phyloP scores from a whole-genome alignment of 1,140 invertebrate genomes.

The Diorhabda carinulata region DNA sequence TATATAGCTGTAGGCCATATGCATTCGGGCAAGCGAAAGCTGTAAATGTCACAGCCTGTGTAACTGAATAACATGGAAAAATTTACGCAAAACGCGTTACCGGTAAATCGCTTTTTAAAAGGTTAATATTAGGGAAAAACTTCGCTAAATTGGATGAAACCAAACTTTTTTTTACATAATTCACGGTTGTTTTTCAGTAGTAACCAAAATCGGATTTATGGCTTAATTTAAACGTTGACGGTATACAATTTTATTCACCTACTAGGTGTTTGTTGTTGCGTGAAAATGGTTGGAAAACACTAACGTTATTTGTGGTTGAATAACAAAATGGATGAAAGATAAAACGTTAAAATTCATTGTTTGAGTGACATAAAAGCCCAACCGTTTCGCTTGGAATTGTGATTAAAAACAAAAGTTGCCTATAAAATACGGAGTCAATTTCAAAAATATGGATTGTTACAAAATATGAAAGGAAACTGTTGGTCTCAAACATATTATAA shows the following conservation, averaged over 20 bases:
- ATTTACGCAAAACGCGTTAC: neutral
- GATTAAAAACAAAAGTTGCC: too few species aligned
- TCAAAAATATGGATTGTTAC: too few species aligned
- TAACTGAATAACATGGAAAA: neutral
- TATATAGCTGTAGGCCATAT: neutral
- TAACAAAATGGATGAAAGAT: too few species aligned
- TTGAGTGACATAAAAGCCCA: too few species aligned
- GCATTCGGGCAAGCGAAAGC: neutral
- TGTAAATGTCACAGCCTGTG: constrained; percentile 1
- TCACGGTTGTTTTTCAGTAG: neutral
- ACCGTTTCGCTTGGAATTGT: too few species aligned
- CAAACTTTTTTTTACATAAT: neutral
- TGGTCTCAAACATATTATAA: too few species aligned
- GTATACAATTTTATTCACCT: neutral
- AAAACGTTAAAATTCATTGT: too few species aligned
- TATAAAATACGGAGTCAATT: too few species aligned
- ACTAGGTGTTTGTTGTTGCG: neutral
- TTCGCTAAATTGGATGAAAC: neutral
- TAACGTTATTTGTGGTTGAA: neutral
- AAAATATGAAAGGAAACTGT: too few species aligned
- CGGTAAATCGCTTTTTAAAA: neutral
- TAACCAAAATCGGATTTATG: neutral
- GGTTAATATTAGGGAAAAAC: constrained; percentile 2
- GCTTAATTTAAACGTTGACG: constrained; percentile 2
- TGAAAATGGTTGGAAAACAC: neutral